Evolutionary conservation across 2,113 vertebrate genomes (phyloP).

Genomic region (Gallinago paraguaiae): DNA sequence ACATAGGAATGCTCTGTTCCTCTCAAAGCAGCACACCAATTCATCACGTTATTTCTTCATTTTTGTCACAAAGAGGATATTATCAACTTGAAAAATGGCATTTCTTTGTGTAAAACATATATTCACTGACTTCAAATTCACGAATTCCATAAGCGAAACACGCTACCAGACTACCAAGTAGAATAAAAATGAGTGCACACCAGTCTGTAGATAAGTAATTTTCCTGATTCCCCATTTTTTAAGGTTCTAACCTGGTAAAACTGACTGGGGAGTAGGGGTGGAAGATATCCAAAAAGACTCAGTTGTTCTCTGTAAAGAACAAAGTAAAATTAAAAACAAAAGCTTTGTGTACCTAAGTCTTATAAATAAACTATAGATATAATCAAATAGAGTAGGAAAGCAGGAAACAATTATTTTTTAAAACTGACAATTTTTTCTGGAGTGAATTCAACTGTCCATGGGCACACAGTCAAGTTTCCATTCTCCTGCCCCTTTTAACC

Average conservation of each 20-base stretch:
- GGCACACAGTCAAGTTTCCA: neutral
- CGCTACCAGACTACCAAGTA: neutral
- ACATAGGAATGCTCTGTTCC: neutral
- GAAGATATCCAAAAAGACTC: neutral
- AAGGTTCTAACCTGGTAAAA: neutral
- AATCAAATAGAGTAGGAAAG: slow-evolving; percentile 2
- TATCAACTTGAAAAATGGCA: neutral
- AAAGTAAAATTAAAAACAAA: slow-evolving; percentile 20
- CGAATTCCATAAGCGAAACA: neutral
- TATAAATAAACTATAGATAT: slow-evolving; percentile 11
- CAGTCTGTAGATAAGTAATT: neutral
- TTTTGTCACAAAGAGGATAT: neutral
- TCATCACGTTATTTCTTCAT: neutral
- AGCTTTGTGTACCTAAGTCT: neutral
- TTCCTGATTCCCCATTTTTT: neutral
- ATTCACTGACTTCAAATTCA: neutral
- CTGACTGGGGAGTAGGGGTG: neutral
- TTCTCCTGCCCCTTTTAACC: neutral
- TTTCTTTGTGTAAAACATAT: neutral
- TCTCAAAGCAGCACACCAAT: neutral
- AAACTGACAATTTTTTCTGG: neutral
- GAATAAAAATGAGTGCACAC: neutral
- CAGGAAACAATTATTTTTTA: slow-evolving; percentile 28
- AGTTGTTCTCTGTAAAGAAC: neutral
- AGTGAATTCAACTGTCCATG: neutral